These are phyloP conservation scores for Callaeas wilsoni DNA, from an alignment of 2,113 vertebrate species.

Conservation along the genomic window DNA sequence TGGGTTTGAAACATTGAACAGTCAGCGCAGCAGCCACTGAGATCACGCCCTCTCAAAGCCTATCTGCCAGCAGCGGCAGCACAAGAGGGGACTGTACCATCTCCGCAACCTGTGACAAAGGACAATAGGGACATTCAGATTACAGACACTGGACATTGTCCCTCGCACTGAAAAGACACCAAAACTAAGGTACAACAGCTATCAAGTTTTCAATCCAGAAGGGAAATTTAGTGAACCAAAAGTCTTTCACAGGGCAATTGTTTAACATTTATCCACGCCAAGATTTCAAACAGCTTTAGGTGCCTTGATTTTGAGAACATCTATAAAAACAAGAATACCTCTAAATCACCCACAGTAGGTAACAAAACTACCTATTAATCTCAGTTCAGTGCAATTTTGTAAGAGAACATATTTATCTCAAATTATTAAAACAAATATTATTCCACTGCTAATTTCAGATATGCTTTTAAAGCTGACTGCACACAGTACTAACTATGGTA, in stretches of 20 bases:
- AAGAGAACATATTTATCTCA: neutral
- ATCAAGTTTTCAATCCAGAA: neutral
- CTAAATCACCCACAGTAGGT: neutral
- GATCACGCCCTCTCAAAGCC: neutral
- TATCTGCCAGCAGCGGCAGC: neutral
- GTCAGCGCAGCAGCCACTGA: neutral
- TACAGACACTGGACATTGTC: neutral
- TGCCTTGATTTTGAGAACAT: neutral
- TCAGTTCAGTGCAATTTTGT: neutral
- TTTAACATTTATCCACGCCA: neutral
- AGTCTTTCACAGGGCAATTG: neutral
- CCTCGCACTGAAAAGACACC: neutral
- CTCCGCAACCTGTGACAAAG: slow-evolving; percentile 55
- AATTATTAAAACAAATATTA: neutral
- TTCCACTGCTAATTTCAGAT: neutral
- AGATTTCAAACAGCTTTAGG: neutral
- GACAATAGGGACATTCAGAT: neutral
- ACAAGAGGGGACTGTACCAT: neutral
- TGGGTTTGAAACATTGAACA: slow-evolving; percentile 9
- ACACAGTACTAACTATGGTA: neutral
- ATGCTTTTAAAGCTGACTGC: neutral
- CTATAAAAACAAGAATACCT: neutral
- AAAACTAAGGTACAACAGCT: neutral
- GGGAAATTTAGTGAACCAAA: neutral
- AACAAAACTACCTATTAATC: neutral